Evolutionary conservation across 2,797 vertebrate species (phyloP).

Genomic region (Sebastes aleutianus): DNA sequence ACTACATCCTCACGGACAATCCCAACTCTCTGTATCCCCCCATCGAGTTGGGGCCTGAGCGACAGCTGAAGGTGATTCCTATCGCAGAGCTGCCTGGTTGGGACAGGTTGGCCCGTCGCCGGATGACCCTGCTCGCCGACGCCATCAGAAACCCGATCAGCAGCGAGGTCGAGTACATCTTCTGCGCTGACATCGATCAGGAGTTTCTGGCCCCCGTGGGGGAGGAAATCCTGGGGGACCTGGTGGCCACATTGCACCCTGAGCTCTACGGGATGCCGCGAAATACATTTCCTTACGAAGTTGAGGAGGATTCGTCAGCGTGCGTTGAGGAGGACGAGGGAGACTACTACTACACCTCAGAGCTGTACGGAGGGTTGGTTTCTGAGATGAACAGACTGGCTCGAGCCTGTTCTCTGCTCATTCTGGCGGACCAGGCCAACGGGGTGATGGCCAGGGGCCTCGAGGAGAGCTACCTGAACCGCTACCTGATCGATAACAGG

Average conservation of each 20-base stretch:
- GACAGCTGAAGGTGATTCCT: slow-evolving; percentile 71
- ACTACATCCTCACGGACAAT: slow-evolving; percentile 84
- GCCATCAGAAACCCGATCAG: slow-evolving; percentile 63
- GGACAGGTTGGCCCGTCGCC: slow-evolving; percentile 64
- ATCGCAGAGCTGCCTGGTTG: slow-evolving; percentile 73
- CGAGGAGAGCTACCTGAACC: slow-evolving; percentile 84
- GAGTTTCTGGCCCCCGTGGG: slow-evolving; percentile 80
- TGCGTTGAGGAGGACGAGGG: slow-evolving; percentile 68
- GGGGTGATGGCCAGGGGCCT: slow-evolving; percentile 60
- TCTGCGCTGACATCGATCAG: slow-evolving; percentile 80
- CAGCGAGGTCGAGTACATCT: slow-evolving; percentile 77
- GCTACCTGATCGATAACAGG: slow-evolving; percentile 78
- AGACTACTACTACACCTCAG: slow-evolving; percentile 84
- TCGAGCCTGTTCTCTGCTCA: slow-evolving; percentile 69
- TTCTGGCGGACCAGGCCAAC: slow-evolving; percentile 73
- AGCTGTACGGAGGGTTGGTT: slow-evolving; percentile 80
- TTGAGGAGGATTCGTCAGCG: slow-evolving; percentile 49
- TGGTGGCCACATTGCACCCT: slow-evolving; percentile 82
- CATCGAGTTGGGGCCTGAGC: slow-evolving; percentile 63
- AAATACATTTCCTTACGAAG: slow-evolving; percentile 63
- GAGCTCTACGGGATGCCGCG: slow-evolving; percentile 64
- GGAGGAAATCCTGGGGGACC: slow-evolving; percentile 79
- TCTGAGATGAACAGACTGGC: slow-evolving; percentile 72
- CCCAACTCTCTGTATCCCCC: slow-evolving; percentile 65
- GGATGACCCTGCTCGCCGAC: slow-evolving; percentile 71